Evolutionary conservation across 2,888 invertebrate species (phyloP).

Genomic region (Toxonevra muliebris): DNA sequence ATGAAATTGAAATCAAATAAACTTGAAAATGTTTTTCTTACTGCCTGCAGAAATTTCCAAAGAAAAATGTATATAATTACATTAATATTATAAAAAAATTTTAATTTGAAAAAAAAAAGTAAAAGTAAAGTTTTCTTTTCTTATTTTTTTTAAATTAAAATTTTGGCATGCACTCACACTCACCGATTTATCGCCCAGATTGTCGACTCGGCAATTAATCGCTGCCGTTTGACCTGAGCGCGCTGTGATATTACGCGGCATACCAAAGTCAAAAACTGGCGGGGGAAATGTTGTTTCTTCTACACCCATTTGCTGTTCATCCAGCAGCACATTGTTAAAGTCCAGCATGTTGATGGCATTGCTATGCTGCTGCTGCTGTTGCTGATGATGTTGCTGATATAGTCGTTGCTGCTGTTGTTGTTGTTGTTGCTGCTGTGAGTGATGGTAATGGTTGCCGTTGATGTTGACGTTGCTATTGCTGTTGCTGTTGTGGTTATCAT

Average conservation of each 20-base stretch:
- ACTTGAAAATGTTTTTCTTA: too few relatives aligned
- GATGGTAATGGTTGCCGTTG: constrained; percentile 25
- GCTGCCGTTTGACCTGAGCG: constrained; percentile 89
- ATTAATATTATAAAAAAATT: too few relatives aligned
- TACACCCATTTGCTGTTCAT: constrained; percentile 33
- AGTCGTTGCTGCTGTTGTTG: constrained; percentile 33
- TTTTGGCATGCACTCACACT: constrained; percentile 39
- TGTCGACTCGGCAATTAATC: constrained; percentile 86
- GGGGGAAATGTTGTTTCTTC: constrained; percentile 54
- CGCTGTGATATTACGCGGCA: constrained; percentile 85
- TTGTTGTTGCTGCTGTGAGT: constrained; percentile 26
- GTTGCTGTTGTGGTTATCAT: constrained; percentile 27
- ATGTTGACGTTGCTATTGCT: constrained; percentile 30
- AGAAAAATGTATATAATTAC: too few relatives aligned
- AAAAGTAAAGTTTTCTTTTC: not conserved
- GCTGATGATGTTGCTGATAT: constrained; percentile 28
- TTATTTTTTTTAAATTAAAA: not conserved
- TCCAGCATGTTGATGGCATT: constrained; percentile 30
- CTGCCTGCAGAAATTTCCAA: too few relatives aligned
- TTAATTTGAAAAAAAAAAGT: too few relatives aligned
- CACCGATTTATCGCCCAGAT: constrained; percentile 89
- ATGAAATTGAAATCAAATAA: too few relatives aligned
- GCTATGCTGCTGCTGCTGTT: constrained; percentile 32
- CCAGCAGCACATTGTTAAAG: constrained; percentile 41
- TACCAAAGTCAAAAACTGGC: constrained; percentile 87